Base-by-base conservation (phyloP, 37 sponge, comb jelly and placozoan species). In the Tethya wilhelma region DNA sequence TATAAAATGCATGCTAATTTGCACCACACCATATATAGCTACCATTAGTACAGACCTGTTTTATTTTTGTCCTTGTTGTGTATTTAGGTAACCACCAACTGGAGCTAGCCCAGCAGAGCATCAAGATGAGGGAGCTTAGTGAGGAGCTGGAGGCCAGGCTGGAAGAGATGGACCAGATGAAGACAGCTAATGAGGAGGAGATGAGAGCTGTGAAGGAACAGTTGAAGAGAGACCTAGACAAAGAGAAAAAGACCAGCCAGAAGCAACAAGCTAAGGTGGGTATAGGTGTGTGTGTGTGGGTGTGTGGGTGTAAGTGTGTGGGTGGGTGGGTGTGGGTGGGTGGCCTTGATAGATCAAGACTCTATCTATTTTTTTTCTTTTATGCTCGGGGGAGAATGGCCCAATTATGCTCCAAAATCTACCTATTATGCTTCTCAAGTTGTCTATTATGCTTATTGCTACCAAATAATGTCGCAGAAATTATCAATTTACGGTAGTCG, bases 81-180 rank as follows among this genome's bases (percentile, higher is more conserved):
- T 59, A 30, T 59, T 29, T 26, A 76, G 85, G 77, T 26, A 31
- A 67, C 75, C 85, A 84, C 25, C 77, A 84, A 70, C 59, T 75
- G 45, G 85, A 84, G 77, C n/a, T 2, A 11, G 77, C 69, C 1
- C 70, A 67, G 23, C 69, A 69, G 36, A 43, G 2, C 4, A 75
- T 67, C 59, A 43, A 49, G 2, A 2, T 84, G 5, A 57, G 77
- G 22, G 63, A 75, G 38, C 32, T 84, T 40, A 58, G 49, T 30
- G 73, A 43, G 3, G 46, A 71, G 45, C 62, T 72, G 64, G 53
- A 60, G 63, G n/a, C 28, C 3, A 32, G 22, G 4, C n/a, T 22
- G 59, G 75, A 55, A 31, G 59, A 74, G 59, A 3, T 55, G 9
- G 33, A 32, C 14, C 4, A 38, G 11, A 19, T 36, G 12, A n/a